Conservation (phyloP, 2,888 invertebrate species). For the Pocota personata region DNA sequence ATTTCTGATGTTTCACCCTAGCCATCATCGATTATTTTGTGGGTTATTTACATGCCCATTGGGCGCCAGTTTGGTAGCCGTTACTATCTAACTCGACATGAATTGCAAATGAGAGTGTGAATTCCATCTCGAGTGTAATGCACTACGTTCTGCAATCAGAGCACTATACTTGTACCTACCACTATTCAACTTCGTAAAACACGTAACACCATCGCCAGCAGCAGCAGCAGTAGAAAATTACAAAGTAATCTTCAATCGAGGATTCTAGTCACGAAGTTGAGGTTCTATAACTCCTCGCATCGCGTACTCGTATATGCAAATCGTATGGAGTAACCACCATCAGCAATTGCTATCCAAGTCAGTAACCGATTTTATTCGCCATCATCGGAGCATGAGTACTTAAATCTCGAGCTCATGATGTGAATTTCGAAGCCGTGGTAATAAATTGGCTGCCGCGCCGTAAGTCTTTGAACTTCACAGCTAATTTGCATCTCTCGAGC, state of each 20-base stretch:
- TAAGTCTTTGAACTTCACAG: slow-evolving; percentile 19
- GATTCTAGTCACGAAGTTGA: slow-evolving; percentile 66
- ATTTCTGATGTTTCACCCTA: slow-evolving; percentile 17
- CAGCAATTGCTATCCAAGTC: slow-evolving; percentile 41
- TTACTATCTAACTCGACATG: slow-evolving; percentile 50
- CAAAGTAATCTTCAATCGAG: slow-evolving; percentile 40
- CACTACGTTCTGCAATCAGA: slow-evolving; percentile 3
- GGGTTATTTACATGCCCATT: slow-evolving; percentile 24
- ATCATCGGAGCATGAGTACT: slow-evolving; percentile 33
- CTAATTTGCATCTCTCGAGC: slow-evolving; percentile 46
- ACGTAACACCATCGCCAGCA: slow-evolving; percentile 28
- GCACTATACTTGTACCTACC: not conserved
- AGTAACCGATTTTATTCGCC: slow-evolving; percentile 64
- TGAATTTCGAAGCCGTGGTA: slow-evolving; percentile 4
- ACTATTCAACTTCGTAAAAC: slow-evolving; percentile 14
- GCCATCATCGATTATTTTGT: not conserved
- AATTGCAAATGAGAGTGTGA: slow-evolving; percentile 65
- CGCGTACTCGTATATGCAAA: slow-evolving; percentile 48
- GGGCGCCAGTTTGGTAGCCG: slow-evolving; percentile 58
- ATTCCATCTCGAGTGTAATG: slow-evolving; percentile 25
- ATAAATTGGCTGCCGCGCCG: not conserved
- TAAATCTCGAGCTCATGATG: slow-evolving; percentile 38
- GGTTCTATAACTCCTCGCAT: slow-evolving; percentile 60
- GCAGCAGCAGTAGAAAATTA: slow-evolving; percentile 17
- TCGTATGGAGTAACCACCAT: slow-evolving; percentile 48